These are phyloP conservation scores for Neomorphus geoffroyi DNA, from an alignment of 2,797 vertebrate genomes.

Conservation along the genomic window DNA sequence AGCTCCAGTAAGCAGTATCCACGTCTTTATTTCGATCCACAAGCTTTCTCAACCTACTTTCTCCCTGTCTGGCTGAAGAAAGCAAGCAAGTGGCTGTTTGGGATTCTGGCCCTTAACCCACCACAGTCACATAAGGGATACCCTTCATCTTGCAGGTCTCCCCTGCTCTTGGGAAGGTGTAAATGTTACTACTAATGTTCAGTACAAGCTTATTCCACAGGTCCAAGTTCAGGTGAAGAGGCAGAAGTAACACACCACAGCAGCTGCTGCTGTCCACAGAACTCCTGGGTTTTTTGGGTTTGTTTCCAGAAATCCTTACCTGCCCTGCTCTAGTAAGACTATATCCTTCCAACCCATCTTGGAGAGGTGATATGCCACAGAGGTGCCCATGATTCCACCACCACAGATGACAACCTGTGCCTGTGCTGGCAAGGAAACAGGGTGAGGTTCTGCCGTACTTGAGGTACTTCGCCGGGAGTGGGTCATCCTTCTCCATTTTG, in stretches of 20 bases:
- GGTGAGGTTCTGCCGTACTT: constrained; percentile 70
- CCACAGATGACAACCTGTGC: constrained; percentile 95
- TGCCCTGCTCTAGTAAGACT: constrained; percentile 94
- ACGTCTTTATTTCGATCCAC: rapidly evolving
- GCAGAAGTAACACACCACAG: not conserved
- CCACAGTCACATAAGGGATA: not conserved
- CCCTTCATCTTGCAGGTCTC: not conserved
- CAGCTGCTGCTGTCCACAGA: rapidly evolving
- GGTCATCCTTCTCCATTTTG: constrained; percentile 62
- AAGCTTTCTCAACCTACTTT: not conserved
- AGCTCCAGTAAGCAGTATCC: not conserved
- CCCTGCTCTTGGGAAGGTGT: not conserved
- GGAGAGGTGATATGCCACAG: constrained; percentile 94
- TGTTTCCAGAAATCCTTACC: constrained; percentile 76
- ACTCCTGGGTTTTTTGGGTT: not conserved
- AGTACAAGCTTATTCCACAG: not conserved
- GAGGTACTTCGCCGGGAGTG: constrained; percentile 59
- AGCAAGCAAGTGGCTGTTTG: not conserved
- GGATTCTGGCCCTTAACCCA: not conserved
- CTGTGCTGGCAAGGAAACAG: constrained; percentile 80
- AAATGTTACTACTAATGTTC: rapidly evolving
- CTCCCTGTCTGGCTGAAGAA: not conserved
- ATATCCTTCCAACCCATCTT: constrained; percentile 94
- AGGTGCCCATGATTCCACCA: constrained; percentile 91
- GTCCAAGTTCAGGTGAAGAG: not conserved